Conservation (phyloP, 2,888 invertebrate genomes). For the Podabrus alpinus region DNA sequence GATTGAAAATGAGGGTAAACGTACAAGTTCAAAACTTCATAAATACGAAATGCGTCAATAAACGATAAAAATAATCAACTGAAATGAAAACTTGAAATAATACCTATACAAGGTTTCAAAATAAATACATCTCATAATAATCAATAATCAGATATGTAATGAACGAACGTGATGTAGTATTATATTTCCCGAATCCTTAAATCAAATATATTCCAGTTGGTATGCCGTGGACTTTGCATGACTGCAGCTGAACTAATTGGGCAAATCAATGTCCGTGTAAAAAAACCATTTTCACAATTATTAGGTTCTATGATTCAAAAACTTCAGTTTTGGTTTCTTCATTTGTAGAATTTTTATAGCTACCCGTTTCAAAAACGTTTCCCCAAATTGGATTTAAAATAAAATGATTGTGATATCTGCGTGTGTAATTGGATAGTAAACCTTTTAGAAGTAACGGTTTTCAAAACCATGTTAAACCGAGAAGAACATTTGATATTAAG, state of each 20-base stretch:
- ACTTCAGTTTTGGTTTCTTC: not conserved
- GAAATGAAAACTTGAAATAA: not conserved
- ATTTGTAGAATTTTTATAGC: not conserved
- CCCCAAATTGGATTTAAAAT: not conserved
- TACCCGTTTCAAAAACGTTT: not conserved
- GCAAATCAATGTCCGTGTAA: not conserved
- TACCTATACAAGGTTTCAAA: slow-evolving; percentile 38
- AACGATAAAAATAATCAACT: not conserved
- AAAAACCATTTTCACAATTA: not conserved
- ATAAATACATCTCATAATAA: slow-evolving; percentile 40
- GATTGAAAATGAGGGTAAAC: slow-evolving; percentile 17
- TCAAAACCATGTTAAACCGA: not conserved
- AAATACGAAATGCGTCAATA: slow-evolving; percentile 26
- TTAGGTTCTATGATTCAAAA: not conserved
- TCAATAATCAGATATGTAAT: slow-evolving; percentile 29
- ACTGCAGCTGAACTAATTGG: slow-evolving; percentile 1
- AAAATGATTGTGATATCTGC: not conserved
- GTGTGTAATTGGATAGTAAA: not conserved
- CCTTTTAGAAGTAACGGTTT: not conserved
- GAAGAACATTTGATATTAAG: not conserved
- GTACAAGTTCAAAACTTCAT: slow-evolving; percentile 20
- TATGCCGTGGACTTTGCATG: slow-evolving; percentile 33
- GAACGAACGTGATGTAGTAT: slow-evolving; percentile 25
- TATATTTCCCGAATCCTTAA: slow-evolving; percentile 33
- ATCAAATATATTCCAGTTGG: slow-evolving; percentile 31